A percentile compares a stretch with the other conserved stretches of the same genome.
phyloP scores from a whole-genome alignment of 2,888 invertebrate genomes.

The Alviniconcha strummeri region DNA sequence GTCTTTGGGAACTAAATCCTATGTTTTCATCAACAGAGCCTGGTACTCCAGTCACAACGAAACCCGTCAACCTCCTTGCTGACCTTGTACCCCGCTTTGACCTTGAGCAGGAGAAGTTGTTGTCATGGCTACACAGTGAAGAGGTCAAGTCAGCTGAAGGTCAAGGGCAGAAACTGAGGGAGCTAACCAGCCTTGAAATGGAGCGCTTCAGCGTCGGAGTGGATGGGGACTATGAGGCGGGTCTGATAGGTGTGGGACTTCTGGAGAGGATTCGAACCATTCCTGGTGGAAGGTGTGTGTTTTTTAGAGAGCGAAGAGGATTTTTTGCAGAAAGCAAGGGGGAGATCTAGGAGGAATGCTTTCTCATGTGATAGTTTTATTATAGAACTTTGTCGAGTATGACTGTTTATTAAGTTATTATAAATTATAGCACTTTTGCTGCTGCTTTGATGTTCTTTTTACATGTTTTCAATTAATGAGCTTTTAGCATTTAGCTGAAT shows the following conservation, averaged over 20 bases:
- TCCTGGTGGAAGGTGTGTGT: slow-evolving; percentile 16
- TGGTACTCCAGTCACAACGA: neutral
- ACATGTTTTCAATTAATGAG: no score
- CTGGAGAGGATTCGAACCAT: slow-evolving; percentile 58
- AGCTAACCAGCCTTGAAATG: slow-evolving; percentile 53
- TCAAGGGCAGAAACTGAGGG: slow-evolving; percentile 33
- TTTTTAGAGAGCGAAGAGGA: no score
- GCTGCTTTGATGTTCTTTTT: no score
- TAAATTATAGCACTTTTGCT: no score
- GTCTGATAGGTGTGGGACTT: slow-evolving; percentile 58
- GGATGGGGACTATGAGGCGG: slow-evolving; percentile 62
- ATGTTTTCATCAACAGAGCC: no score
- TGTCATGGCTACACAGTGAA: slow-evolving; percentile 58
- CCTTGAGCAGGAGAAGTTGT: slow-evolving; percentile 59
- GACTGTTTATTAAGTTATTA: no score
- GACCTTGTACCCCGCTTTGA: slow-evolving; percentile 62
- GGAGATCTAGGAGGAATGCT: no score
- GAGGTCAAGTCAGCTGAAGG: slow-evolving; percentile 42
- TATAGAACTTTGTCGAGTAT: no score
- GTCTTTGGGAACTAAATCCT: no score
- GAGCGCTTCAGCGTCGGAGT: slow-evolving; percentile 54
- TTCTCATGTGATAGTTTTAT: no score
- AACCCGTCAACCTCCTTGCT: slow-evolving; percentile 57
- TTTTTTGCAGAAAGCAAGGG: no score
- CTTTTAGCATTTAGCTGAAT: no score